Conservation (phyloP, 2,888 invertebrate species). For the Salticus scenicus region DNA sequence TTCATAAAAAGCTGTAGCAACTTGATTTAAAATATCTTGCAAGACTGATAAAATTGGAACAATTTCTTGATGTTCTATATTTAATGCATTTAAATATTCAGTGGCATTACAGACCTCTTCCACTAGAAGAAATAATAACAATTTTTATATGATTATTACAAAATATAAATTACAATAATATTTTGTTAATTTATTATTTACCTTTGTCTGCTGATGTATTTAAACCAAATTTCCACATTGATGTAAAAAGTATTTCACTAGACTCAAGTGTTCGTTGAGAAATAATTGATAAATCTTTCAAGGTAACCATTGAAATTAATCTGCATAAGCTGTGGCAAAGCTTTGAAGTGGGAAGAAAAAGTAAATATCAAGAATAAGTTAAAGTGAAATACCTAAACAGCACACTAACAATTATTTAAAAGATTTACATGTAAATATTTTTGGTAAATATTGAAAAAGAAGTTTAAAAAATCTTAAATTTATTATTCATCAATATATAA, state of each 20-base stretch:
- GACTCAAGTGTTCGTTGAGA: conserved; percentile 79
- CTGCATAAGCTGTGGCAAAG: conserved; percentile 84
- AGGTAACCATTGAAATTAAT: conserved; percentile 80
- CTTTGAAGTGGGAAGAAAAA: no score
- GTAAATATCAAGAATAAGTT: no score
- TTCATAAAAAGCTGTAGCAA: conserved; percentile 37
- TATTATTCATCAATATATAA: no score
- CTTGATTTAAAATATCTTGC: conserved; percentile 49
- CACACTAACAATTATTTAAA: no score
- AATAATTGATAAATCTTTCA: conserved; percentile 80
- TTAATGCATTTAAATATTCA: conserved; percentile 36
- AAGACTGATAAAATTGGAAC: conserved; percentile 8
- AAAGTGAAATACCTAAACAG: no score
- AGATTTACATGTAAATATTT: no score
- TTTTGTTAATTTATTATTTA: conserved; percentile 8
- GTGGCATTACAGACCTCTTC: conserved; percentile 12
- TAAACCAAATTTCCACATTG: conserved; percentile 75
- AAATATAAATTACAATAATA: background rate
- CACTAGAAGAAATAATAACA: conserved; percentile 28
- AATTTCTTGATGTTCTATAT: background rate
- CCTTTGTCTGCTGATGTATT: conserved; percentile 48
- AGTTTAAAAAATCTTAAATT: no score
- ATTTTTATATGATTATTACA: background rate
- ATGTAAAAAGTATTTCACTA: conserved; percentile 75
- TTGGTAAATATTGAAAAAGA: no score